phyloP scores from a whole-genome alignment of 2,113 vertebrate genomes.

The Asarcornis scutulata region DNA sequence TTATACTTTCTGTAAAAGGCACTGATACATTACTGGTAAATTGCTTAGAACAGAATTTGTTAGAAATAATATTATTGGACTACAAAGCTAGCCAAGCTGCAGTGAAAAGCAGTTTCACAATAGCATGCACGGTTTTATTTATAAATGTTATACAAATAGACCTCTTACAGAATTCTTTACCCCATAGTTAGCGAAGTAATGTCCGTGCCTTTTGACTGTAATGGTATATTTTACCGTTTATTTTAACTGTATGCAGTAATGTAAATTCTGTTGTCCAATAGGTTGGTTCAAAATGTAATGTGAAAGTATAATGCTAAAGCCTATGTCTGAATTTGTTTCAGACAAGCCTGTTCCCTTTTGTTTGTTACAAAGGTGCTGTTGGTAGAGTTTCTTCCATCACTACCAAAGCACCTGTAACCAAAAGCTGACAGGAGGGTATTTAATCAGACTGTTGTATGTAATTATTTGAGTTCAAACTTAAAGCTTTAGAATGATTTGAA shows the following conservation, averaged over 20 bases:
- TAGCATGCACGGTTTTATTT: neutral
- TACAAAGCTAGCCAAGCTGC: neutral
- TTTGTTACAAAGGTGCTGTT: neutral
- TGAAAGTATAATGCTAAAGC: neutral
- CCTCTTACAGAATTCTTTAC: neutral
- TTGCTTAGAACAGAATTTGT: neutral
- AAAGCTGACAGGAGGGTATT: neutral
- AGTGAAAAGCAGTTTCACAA: neutral
- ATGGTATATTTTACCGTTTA: neutral
- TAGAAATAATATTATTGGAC: neutral
- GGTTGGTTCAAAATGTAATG: neutral
- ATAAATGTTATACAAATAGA: neutral
- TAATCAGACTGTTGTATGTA: neutral
- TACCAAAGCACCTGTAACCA: neutral
- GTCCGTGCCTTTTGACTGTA: neutral
- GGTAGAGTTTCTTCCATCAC: neutral
- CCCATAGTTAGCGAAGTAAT: neutral
- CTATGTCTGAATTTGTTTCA: neutral
- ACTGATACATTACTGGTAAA: neutral
- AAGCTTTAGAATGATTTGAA: constrained; percentile 4
- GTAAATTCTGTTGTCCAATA: neutral
- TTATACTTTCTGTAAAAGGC: neutral
- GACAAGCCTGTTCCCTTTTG: neutral
- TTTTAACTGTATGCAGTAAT: constrained; percentile 1
- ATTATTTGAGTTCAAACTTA: neutral